Conservation (phyloP, 2,888 invertebrate species). For the Gortyna flavago region DNA sequence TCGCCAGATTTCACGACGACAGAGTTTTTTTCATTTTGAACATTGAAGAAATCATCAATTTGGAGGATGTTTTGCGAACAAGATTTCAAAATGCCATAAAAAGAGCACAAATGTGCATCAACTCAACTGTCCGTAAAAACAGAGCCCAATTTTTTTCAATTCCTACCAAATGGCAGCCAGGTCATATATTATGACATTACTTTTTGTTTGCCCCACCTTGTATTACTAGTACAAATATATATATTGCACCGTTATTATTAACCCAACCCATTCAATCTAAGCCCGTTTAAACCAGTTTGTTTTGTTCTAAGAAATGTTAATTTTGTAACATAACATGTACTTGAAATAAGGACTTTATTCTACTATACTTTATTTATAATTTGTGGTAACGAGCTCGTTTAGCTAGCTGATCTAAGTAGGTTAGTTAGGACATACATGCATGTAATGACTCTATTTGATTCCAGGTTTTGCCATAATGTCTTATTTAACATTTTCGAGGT, state of each 20-base stretch:
- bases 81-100: not conserved
- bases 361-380: no score
- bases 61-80: not conserved
- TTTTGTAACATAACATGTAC: slow-evolving; percentile 19
- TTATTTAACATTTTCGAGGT: not conserved
- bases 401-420: slow-evolving; percentile 67
- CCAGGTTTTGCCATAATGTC: not conserved
- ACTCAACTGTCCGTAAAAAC: not conserved
- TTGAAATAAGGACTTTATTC: slow-evolving; percentile 42
- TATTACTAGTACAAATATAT: not conserved
- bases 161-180: not conserved
- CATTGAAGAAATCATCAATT: not conserved
- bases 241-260: not conserved
- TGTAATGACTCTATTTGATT: not conserved
- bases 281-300: slow-evolving; percentile 9
- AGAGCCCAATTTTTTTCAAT: not conserved
- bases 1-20: not conserved
- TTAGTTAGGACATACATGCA: slow-evolving; percentile 46
- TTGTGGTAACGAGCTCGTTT: slow-evolving; percentile 38
- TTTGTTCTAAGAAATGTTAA: slow-evolving; percentile 35
- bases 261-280: slow-evolving; percentile 28
- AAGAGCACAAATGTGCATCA: not conserved
- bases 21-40: no score
- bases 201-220: not conserved
- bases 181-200: not conserved